phyloP scores from a whole-genome alignment of 2,888 invertebrate species.

The Tetranychus truncatus region DNA sequence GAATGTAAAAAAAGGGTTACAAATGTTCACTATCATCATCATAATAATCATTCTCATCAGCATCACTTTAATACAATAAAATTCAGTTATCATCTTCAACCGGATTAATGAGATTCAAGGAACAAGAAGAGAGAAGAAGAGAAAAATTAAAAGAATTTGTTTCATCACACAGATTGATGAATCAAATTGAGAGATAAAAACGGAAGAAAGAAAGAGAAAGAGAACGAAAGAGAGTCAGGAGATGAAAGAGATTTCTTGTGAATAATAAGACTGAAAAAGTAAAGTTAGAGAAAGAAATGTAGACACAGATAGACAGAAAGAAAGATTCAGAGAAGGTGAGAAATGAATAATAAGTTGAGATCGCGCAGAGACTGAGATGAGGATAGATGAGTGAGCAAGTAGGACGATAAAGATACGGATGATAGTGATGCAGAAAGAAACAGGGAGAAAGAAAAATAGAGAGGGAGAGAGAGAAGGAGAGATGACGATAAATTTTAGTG shows the following conservation, averaged over 20 bases:
- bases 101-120: not conserved
- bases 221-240: not conserved
- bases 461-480: conserved; percentile 4
- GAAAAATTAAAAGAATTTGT: not conserved
- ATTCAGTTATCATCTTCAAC: not conserved
- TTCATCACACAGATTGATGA: not conserved
- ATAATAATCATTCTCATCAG: not conserved
- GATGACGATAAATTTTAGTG: conserved; percentile 7
- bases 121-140: not conserved
- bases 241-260: conserved; percentile 2
- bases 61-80: not conserved
- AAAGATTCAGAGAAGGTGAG: not conserved
- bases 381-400: not conserved
- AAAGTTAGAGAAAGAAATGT: not conserved
- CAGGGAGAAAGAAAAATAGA: not conserved
- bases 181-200: not conserved
- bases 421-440: not conserved
- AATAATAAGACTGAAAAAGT: not conserved
- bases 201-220: not conserved
- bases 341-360: not conserved
- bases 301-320: not conserved
- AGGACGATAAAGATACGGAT: not conserved
- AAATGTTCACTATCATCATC: not conserved
- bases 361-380: conserved; percentile 4
- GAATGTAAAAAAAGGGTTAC: too few relatives aligned